Percentiles rank a stretch among this genome's conserved stretches.
Conservation (phyloP, 2,888 invertebrate species). For the Camponotus fellah region DNA sequence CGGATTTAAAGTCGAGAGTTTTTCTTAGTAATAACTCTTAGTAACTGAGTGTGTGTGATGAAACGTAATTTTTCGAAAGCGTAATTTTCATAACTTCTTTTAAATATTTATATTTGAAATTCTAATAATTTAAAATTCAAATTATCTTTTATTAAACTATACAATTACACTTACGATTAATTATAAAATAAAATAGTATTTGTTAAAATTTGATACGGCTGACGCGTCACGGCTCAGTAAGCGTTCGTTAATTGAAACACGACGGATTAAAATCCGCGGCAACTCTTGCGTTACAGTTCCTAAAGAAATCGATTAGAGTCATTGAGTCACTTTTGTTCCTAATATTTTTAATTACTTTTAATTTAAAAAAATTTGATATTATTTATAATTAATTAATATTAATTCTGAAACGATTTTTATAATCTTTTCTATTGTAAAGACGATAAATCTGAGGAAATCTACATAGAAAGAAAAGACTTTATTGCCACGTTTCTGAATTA, state of each 20-base stretch:
- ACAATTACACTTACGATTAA: background rate
- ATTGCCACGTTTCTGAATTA: constrained; percentile 22
- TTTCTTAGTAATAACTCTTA: background rate
- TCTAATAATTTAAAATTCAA: background rate
- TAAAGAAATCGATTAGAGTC: too few relatives aligned
- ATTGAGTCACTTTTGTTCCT: too few relatives aligned
- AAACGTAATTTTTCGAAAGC: background rate
- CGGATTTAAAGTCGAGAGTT: background rate
- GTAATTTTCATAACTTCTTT: background rate
- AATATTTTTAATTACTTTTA: background rate
- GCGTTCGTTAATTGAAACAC: too few relatives aligned
- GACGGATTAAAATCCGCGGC: too few relatives aligned
- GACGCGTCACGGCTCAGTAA: too few relatives aligned
- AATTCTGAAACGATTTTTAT: background rate
- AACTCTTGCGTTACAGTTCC: too few relatives aligned
- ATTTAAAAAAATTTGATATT: background rate
- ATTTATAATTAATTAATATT: background rate
- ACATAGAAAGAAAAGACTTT: constrained; percentile 9
- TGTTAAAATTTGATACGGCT: background rate
- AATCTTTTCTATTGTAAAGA: constrained; percentile 13
- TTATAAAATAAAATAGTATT: background rate
- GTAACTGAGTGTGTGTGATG: background rate
- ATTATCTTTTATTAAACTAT: background rate
- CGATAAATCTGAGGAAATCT: constrained; percentile 14
- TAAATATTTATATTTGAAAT: background rate